Base-by-base conservation (phyloP, 2,797 vertebrate genomes). In the Cygnus olor region DNA sequence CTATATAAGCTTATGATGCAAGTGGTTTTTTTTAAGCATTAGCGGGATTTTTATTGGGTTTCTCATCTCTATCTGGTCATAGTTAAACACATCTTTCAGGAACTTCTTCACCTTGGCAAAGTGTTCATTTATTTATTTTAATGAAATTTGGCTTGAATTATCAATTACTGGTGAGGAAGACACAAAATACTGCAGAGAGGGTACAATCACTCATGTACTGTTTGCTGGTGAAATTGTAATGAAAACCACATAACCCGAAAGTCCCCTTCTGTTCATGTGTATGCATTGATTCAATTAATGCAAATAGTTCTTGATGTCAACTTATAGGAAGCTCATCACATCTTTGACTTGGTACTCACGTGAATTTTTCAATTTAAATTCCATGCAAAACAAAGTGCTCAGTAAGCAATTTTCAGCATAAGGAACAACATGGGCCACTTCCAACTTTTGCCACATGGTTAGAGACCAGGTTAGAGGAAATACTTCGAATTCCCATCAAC, bases 341-440 rank as follows among this genome's bases (percentile, higher is more conserved):
- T 32, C 18, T 84, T 88, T 77, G 49, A 1, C 51, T 69, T 76
- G 5, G 7, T 32, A 12, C 14, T 12, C 45, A 17, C 6, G 2
- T 5, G 38, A 42, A 53, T 14, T 49, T 45, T 36, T 13, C 49
- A 40, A 8, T 25, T 21, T 14, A 25, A 34, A n/a, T 78, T 58
- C 40, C 24, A 2, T 3, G 5, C 24, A 7, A 7, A 5, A 56
- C 21, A 17, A 79, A 56, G 15, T 19, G 20, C 54, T 89, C 27
- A 1, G 0, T 30, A 4, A 34, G 28, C 57, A 70, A 10, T 74
- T 73, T 44, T 57, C 54, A 36, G 56, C 40, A 38, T 1, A 38
- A 25, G 20, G n/a, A 42, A 9, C 27, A 53, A 60, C 16, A 51
- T 3, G 2, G 0, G 0, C n/a, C 3, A 2, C 64, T 80, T 63